A percentile compares a stretch with the other conserved stretches of the same genome.
Conservation (phyloP, 1,140 invertebrate genomes). For the Dinothrombium tinctorium region DNA sequence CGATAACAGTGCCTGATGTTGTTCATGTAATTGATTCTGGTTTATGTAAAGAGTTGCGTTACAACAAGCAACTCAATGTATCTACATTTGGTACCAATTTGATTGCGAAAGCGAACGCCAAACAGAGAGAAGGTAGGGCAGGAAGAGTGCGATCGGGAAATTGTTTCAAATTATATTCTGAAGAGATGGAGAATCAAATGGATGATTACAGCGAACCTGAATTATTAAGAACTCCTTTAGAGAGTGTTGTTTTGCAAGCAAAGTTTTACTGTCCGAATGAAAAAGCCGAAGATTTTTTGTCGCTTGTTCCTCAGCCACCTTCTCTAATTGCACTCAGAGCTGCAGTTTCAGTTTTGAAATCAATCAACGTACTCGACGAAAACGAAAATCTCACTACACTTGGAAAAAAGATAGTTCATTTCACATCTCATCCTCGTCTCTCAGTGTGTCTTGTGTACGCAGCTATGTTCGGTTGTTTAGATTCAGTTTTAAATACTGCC, state of each 20-base stretch:
- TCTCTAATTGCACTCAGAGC: too few species aligned
- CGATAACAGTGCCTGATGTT: constrained; percentile 78
- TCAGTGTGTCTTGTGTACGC: constrained; percentile 29
- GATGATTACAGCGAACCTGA: constrained; percentile 38
- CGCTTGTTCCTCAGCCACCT: too few species aligned
- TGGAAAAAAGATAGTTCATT: constrained; percentile 26
- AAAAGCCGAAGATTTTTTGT: too few species aligned
- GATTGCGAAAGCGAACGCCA: constrained; percentile 88
- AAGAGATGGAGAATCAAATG: constrained; percentile 32
- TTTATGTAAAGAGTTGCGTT: constrained; percentile 61
- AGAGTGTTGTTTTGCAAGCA: constrained; percentile 48
- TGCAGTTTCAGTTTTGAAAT: constrained; percentile 27
- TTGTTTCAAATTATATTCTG: constrained; percentile 59
- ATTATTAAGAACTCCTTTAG: constrained; percentile 44
- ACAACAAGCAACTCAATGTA: constrained; percentile 85
- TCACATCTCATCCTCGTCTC: constrained; percentile 29
- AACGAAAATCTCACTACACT: constrained; percentile 31
- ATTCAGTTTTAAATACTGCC: background rate
- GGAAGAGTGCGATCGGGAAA: constrained; percentile 42
- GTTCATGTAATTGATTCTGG: constrained; percentile 92
- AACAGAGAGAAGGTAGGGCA: constrained; percentile 85
- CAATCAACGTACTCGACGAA: constrained; percentile 28
- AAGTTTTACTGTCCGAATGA: too few species aligned
- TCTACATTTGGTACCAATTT: constrained; percentile 71
- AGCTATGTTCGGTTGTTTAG: constrained; percentile 20